Percentiles rank a stretch among this genome's conserved stretches.
These are phyloP conservation scores for Nemotelus pantherinus DNA, from an alignment of 2,888 invertebrate species.

Conservation along the genomic window DNA sequence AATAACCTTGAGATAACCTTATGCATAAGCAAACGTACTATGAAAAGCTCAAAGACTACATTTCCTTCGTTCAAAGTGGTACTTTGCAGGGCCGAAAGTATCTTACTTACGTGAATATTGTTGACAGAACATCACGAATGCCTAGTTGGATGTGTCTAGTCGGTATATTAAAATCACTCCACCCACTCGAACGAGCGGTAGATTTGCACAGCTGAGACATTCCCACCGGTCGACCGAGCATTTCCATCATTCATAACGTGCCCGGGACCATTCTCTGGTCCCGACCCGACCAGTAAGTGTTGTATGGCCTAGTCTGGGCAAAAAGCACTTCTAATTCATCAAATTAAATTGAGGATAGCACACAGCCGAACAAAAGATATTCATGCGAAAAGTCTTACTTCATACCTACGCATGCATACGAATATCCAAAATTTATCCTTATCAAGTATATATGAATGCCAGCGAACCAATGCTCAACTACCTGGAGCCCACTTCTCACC, in stretches of 20 bases:
- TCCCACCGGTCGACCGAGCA: too few species aligned
- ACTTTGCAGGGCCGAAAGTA: background rate
- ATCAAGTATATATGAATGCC: too few species aligned
- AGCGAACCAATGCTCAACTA: too few species aligned
- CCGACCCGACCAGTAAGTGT: background rate
- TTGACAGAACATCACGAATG: too few species aligned
- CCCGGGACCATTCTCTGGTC: background rate
- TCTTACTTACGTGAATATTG: too few species aligned
- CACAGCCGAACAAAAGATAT: background rate
- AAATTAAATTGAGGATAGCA: constrained; percentile 6
- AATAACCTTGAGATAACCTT: constrained; percentile 6
- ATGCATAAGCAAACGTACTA: constrained; percentile 1
- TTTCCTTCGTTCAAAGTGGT: background rate
- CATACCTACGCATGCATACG: background rate
- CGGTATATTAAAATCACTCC: too few species aligned
- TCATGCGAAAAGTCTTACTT: too few species aligned
- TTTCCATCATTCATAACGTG: background rate
- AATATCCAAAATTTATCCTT: constrained; percentile 4
- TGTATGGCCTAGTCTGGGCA: background rate
- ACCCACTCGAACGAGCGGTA: too few species aligned
- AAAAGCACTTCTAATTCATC: constrained; percentile 18
- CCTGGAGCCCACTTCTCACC: background rate
- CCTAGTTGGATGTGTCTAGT: too few species aligned
- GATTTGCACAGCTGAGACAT: too few species aligned
- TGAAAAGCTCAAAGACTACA: background rate